Percentiles rank a stretch among this genome's conserved stretches.
phyloP scores from a whole-genome alignment of 2,113 vertebrate species.

The Anolis carolinensis region DNA sequence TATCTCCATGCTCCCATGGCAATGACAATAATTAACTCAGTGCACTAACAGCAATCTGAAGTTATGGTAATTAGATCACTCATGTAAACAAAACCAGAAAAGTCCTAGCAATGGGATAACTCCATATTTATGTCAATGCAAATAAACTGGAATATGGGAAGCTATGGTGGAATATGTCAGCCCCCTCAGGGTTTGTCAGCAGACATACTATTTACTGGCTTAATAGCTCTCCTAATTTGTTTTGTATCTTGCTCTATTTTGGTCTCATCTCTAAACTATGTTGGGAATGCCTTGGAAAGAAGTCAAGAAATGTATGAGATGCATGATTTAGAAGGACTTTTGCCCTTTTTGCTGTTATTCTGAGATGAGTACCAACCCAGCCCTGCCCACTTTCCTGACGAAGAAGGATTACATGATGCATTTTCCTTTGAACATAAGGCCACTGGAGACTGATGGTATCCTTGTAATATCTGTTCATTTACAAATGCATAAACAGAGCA shows the following conservation, averaged over 20 bases:
- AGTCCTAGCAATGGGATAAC: accelerated
- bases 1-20: neutral
- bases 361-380: neutral
- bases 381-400: neutral
- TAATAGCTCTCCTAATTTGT: slow-evolving; percentile 42
- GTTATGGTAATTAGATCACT: neutral
- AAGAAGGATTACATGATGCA: too few relatives aligned
- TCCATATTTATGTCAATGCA: slow-evolving; percentile 2
- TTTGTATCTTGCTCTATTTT: slow-evolving; percentile 47
- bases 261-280: slow-evolving; percentile 22
- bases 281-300: slow-evolving; percentile 32
- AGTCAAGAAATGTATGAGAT: neutral
- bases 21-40: neutral
- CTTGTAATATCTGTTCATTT: neutral
- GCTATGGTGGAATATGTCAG: neutral
- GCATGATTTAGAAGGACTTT: slow-evolving; percentile 19
- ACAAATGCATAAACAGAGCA: neutral
- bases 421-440: neutral
- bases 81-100: neutral
- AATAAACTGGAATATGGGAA: neutral
- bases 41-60: neutral
- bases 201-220: slow-evolving; percentile 27
- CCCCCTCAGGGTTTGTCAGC: neutral
- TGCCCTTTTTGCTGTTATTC: neutral
- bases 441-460: neutral